These are phyloP conservation scores for Psephotus haematonotus DNA, from an alignment of 2,113 vertebrate genomes.

Conservation along the genomic window DNA sequence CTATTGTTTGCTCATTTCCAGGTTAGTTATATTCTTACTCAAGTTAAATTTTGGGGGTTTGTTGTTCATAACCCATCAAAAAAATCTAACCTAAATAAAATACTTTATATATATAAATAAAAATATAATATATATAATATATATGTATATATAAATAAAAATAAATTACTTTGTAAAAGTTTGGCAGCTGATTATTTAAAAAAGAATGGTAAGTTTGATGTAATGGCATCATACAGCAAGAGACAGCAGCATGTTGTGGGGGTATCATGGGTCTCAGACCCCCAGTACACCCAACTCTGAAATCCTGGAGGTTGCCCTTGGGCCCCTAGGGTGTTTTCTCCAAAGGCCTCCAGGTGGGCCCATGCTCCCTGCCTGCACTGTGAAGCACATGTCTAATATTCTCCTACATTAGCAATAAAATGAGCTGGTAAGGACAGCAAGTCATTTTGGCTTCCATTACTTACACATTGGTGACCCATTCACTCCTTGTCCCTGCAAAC, in stretches of 20 bases:
- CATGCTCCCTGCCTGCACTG: not conserved
- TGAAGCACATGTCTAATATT: not conserved
- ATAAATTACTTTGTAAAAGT: not conserved
- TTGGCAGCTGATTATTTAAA: conserved; percentile 40
- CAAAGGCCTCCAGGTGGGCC: not conserved
- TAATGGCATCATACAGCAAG: not conserved
- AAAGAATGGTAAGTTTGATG: conserved; percentile 36
- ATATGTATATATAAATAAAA: conserved; percentile 21
- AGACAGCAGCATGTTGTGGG: not conserved
- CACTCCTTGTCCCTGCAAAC: not conserved
- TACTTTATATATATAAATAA: not conserved
- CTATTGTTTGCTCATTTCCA: conserved; percentile 45
- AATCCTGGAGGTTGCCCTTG: not conserved
- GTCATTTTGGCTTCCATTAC: not conserved
- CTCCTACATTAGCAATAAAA: not conserved
- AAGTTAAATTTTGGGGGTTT: conserved; percentile 40
- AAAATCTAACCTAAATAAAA: conserved; percentile 45
- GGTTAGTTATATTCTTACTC: conserved; percentile 55
- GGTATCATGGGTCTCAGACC: not conserved
- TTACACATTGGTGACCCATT: not conserved
- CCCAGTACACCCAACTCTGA: accelerated
- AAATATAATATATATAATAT: no score
- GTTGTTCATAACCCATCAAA: conserved; percentile 57
- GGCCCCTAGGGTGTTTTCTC: not conserved
- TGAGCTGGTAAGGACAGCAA: not conserved